Conservation (phyloP, 2,797 vertebrate genomes). For the Siniperca obscura region DNA sequence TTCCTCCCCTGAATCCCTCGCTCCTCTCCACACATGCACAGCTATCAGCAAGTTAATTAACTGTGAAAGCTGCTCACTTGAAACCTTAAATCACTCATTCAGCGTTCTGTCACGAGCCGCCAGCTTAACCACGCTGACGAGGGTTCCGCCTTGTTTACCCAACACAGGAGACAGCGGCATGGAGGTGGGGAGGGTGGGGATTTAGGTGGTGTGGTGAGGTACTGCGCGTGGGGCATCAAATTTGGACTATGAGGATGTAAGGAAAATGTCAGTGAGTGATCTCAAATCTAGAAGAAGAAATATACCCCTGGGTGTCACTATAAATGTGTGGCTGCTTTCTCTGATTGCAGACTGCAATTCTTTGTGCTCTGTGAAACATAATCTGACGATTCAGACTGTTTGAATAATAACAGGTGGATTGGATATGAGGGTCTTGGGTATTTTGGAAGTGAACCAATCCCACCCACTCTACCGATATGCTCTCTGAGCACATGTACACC, state of each 20-base stretch:
- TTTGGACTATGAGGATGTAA: slow-evolving; percentile 54
- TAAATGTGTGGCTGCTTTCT: slow-evolving; percentile 61
- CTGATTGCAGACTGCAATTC: slow-evolving; percentile 65
- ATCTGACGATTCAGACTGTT: slow-evolving; percentile 70
- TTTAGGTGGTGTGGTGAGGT: slow-evolving; percentile 54
- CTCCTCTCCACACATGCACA: slow-evolving; percentile 73
- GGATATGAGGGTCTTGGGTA: slow-evolving; percentile 60
- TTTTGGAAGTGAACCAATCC: slow-evolving; percentile 73
- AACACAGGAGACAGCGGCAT: slow-evolving; percentile 69
- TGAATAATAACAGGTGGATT: slow-evolving; percentile 80
- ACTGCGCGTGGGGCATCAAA: slow-evolving; percentile 42
- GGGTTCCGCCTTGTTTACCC: slow-evolving; percentile 84
- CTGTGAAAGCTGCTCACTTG: slow-evolving; percentile 86
- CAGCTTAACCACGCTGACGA: slow-evolving; percentile 78
- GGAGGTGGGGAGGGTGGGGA: slow-evolving; percentile 60
- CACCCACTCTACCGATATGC: slow-evolving; percentile 67
- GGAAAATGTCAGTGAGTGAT: slow-evolving; percentile 58
- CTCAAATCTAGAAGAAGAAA: slow-evolving; percentile 49
- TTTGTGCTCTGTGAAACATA: slow-evolving; percentile 66
- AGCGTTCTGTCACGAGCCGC: slow-evolving; percentile 82
- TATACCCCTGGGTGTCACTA: slow-evolving; percentile 65
- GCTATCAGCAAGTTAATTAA: slow-evolving; percentile 86
- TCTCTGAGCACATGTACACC: slow-evolving; percentile 36
- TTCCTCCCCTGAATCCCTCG: slow-evolving; percentile 64
- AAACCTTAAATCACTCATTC: slow-evolving; percentile 87